Base-by-base conservation (phyloP, 1,140 invertebrate genomes). In the Drosophila arawakana region DNA sequence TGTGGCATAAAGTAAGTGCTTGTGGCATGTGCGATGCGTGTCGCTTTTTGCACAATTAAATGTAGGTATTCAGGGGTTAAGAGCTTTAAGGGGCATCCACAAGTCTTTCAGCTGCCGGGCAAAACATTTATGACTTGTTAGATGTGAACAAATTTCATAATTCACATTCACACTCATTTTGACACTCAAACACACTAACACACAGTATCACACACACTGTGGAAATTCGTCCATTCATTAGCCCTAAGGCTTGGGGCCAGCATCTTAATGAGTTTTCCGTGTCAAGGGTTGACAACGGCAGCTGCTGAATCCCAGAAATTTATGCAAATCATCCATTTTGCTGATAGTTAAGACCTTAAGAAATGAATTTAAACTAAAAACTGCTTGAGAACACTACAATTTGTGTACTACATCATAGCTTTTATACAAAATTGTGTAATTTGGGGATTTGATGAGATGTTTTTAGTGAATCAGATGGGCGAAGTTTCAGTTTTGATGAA, bases 91-190 rank as follows among this genome's bases (percentile, higher is more conserved):
- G 41, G 49, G 21, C 52, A 68, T 66, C 69, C 57, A 63, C 76
- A 49, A 44, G 13, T 7, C 13, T 39, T 35, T 13, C 77, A 76
- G 75, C 70, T 72, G 41, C 41, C 49, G 60, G 47, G 66, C 65
- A 21, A 63, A 76, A 68, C 76, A 88, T 85, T 85, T 85, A 85
- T 88, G 85, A 88, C 79, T 82, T 82, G 82, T 79, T 78, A 85
- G 68, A 70, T 79, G 46, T 67, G 71, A 68, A 70, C 78, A 81
- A 85, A 79, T 85, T 82, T 82, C 57, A 79, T 69, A 82, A 82
- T 82, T 86, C 68, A 69, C 82, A 74, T 58, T 76, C 79, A 49
- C 66, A 78, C 69, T 57, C 73, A 76, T 75, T 68, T 66, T 8
- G 21, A 3, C 43, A 46, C 59, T 52, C 11, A 25, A 4, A 4